Base-by-base conservation (phyloP, 2,113 vertebrate species). In the Cheirogaleus medius region DNA sequence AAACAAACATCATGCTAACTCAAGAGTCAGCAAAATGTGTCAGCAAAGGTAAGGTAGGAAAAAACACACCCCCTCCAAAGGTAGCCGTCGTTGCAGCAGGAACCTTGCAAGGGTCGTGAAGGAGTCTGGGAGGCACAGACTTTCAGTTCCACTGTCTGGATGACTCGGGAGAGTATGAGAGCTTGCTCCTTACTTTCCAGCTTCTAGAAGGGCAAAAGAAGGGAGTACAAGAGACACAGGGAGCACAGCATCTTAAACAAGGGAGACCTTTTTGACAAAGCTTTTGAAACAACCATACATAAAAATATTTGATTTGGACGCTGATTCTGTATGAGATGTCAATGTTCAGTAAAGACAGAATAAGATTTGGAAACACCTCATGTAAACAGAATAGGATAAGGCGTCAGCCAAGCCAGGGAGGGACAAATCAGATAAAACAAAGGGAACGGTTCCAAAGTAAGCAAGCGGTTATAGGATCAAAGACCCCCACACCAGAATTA, bases 21-120 rank as follows among this genome's bases (percentile, higher is more conserved):
- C 32, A 17, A 90, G 32, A 34, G 34, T 42, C 54, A n/a, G 42
- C 2, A 27, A 68, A 56, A 74, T 56, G 7, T 6, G 3, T 63
- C n/a, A 21, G 93, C 47, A 17, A 47, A 42, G n/a, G n/a, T 6
- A 80, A 80, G 32, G 8, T 11, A 15, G 52, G 15, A 25, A 54
- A 60, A 56, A 5, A 2, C 7, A 39, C 1, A 32, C 39, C 32
- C n/a, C 44, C 14, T 95, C 42, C 47, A 63, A 64, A 23, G 47
- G 39, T 0, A 73, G 81, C 29, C 58, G 32, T 32, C 3, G 0
- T 2, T 10, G 7, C 7, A 42, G 29, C 1, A 3, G 9, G 58
- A 32, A 37, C 27, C 27, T 77, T 29, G 1, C 18, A 71, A 49
- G 52, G 90, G 1, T 56, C 0, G 1, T 23, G 54, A 52, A 8